Evolutionary conservation across 2,113 vertebrate genomes (phyloP).

Genomic region (Alethe castanea): DNA sequence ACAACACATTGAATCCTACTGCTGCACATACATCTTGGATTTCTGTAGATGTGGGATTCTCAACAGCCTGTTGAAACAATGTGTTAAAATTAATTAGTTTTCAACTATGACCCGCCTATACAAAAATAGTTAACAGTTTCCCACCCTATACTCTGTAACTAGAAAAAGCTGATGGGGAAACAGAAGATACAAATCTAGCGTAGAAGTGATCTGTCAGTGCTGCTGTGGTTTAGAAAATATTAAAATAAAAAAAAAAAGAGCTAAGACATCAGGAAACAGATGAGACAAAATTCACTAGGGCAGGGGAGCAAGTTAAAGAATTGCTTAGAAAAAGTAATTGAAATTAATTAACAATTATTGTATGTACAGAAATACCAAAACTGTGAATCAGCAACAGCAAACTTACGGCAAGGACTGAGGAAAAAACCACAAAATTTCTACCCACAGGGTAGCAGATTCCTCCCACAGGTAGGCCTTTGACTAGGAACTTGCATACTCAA

Average conservation of each 20-base stretch:
- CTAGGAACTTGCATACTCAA: background rate
- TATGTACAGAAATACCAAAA: background rate
- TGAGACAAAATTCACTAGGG: background rate
- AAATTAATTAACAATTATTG: background rate
- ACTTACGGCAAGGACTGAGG: background rate
- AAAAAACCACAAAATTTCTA: background rate
- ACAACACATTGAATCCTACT: slow-evolving; percentile 84
- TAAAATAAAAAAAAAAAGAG: background rate
- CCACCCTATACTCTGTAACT: background rate
- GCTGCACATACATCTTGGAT: slow-evolving; percentile 91
- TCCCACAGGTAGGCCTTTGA: background rate
- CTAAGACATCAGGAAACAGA: background rate
- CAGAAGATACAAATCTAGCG: background rate
- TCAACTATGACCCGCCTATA: background rate
- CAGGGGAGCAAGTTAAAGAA: background rate
- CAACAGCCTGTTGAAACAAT: slow-evolving; percentile 81
- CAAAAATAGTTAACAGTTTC: background rate
- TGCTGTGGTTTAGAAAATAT: background rate
- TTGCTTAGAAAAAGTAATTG: background rate
- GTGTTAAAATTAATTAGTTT: background rate
- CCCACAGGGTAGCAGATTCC: background rate
- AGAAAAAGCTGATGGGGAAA: background rate
- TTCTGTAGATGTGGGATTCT: slow-evolving; percentile 93
- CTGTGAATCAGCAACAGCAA: background rate
- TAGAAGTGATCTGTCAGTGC: background rate